Evolutionary conservation across 2,113 vertebrate genomes (phyloP), one percentile per base, ranked within the genome.

Genomic region (Clupea harengus): DNA sequence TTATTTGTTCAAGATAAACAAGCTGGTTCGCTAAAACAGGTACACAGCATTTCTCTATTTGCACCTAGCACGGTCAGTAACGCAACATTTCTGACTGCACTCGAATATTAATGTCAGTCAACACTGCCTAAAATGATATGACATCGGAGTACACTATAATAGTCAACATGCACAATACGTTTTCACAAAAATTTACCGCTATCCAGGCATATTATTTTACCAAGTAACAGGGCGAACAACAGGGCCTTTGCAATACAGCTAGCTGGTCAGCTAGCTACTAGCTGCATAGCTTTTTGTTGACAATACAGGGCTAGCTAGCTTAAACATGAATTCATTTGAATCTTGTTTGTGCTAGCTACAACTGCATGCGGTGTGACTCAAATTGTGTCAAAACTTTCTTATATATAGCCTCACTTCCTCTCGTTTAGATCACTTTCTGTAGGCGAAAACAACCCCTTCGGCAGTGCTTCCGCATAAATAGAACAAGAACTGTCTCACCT

Each of bases 401-500:
- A 18, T 1, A 28, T 44, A 18, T 4, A 78, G 28, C 2, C n/a
- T 57, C 52, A 64, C 5, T 64, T 49, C 13, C 47, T 60, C 18
- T 3, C 72, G 32, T 78, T 78, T 39, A 39, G 9, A 39, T 39
- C 4, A 78, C 72, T 18, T 78, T 17, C 28, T 78, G 13, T 44
- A 17, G 32, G 72, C 11, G 15, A 78, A 78, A 10, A 78, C 32
- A 28, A 15, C 39, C 44, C 50, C 6, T 67, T 13, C 10, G 39
- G 72, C 28, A 28, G 15, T 82, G 20, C 50, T 44, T n/a, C n/a
- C 50, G 44, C 8, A 81, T 18, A 39, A 15, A 83, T 18, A 86
- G 10, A 75, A 49, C 17, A 47, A 6, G 67, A 50, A 84, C 57
- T 57, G 54, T 39, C 93, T 93, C 88, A 95, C 94, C 94, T 93